A percentile compares a stretch with the other conserved stretches of the same genome.
phyloP scores from a whole-genome alignment of 1,140 invertebrate genomes.

The Hyposmocoma kahamanoa region DNA sequence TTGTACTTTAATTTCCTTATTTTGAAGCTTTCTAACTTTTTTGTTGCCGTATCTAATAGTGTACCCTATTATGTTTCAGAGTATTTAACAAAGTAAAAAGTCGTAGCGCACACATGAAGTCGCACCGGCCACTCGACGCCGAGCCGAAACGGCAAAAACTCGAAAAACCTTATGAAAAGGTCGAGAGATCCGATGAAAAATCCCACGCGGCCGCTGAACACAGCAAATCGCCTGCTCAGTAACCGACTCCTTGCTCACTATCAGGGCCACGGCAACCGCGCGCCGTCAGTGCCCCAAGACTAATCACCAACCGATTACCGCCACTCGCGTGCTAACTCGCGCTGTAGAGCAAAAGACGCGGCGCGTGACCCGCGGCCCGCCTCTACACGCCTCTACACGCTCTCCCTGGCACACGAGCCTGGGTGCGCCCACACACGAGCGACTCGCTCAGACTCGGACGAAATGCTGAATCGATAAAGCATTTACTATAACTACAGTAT shows the following conservation, averaged over 20 bases:
- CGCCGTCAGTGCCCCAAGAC: slow-evolving; percentile 21
- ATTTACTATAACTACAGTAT: slow-evolving; percentile 50
- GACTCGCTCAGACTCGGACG: slow-evolving; percentile 20
- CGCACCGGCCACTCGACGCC: slow-evolving; percentile 87
- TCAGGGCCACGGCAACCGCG: slow-evolving; percentile 36
- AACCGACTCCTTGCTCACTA: slow-evolving; percentile 39
- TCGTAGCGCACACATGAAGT: slow-evolving; percentile 98
- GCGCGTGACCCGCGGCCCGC: not conserved
- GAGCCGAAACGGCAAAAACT: slow-evolving; percentile 74
- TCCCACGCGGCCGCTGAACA: slow-evolving; percentile 58
- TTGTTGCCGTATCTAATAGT: slow-evolving; percentile 55
- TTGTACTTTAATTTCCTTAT: slow-evolving; percentile 37
- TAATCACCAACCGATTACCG: slow-evolving; percentile 11
- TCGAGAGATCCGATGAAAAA: slow-evolving; percentile 65
- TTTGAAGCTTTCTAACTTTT: slow-evolving; percentile 26
- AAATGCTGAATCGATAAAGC: slow-evolving; percentile 38
- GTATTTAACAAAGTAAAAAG: slow-evolving; percentile 98
- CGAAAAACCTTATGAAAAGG: slow-evolving; percentile 74
- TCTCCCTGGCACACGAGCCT: slow-evolving; percentile 16
- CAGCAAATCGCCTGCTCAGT: slow-evolving; percentile 50
- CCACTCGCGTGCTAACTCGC: not conserved
- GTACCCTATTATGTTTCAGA: slow-evolving; percentile 79
- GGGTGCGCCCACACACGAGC: slow-evolving; percentile 10
- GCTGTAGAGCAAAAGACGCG: not conserved
- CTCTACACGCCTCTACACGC: slow-evolving; percentile 9